These are phyloP conservation scores for Liparis tanakae DNA, from an alignment of 2,797 vertebrate genomes.

Conservation along the genomic window DNA sequence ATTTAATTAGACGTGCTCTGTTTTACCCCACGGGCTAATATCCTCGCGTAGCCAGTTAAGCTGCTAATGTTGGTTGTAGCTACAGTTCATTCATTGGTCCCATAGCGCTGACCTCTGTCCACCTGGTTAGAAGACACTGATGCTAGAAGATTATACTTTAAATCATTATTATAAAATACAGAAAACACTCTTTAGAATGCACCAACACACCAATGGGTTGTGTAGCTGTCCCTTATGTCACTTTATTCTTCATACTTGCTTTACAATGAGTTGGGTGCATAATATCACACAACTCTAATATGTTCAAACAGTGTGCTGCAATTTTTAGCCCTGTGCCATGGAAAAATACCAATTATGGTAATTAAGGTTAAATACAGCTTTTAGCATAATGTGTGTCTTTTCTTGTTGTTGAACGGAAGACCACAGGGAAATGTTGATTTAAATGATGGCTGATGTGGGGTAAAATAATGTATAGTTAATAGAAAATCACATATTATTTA, in stretches of 20 bases:
- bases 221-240: slow-evolving; percentile 18
- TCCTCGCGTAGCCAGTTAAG: slow-evolving; percentile 68
- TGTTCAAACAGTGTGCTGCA: slow-evolving; percentile 63
- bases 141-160: slow-evolving; percentile 20
- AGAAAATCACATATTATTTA: slow-evolving; percentile 64
- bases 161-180: slow-evolving; percentile 9
- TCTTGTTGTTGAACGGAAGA: slow-evolving; percentile 60
- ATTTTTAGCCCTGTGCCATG: slow-evolving; percentile 65
- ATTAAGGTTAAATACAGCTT: slow-evolving; percentile 80
- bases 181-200: slow-evolving; percentile 18
- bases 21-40: slow-evolving; percentile 57
- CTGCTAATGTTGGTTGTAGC: slow-evolving; percentile 69
- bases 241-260: slow-evolving; percentile 36
- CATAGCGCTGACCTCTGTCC: neutral
- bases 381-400: slow-evolving; percentile 71
- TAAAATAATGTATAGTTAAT: slow-evolving; percentile 61
- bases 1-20: slow-evolving; percentile 66
- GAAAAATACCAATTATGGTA: slow-evolving; percentile 79
- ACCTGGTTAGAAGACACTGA: neutral
- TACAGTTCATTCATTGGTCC: slow-evolving; percentile 67
- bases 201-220: slow-evolving; percentile 28
- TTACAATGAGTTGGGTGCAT: slow-evolving; percentile 48
- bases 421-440: slow-evolving; percentile 64
- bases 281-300: slow-evolving; percentile 66
- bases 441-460: slow-evolving; percentile 59